Conservation (phyloP, 2,888 invertebrate species). For the Catocala nupta region DNA sequence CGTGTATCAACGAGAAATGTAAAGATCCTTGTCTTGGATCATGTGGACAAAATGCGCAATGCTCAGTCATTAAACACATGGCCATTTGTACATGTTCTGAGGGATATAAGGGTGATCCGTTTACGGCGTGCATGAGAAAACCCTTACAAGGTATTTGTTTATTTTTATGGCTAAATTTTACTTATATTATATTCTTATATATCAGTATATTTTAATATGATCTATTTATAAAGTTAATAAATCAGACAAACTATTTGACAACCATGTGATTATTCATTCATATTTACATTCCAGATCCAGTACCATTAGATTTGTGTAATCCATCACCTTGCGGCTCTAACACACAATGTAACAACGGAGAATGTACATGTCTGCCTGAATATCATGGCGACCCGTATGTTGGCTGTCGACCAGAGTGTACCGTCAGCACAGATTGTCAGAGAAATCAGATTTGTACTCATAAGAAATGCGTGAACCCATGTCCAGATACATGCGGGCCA, state of each 20-base stretch:
- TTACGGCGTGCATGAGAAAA: constrained; percentile 76
- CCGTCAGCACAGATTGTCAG: constrained; percentile 91
- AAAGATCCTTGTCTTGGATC: constrained; percentile 90
- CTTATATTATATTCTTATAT: too few species aligned
- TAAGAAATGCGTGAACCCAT: constrained; percentile 93
- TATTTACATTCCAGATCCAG: constrained; percentile 42
- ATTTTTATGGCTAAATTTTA: too few species aligned
- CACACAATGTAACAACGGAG: constrained; percentile 89
- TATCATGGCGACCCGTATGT: constrained; percentile 93
- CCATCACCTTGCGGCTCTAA: constrained; percentile 92
- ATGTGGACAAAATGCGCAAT: constrained; percentile 87
- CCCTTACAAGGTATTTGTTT: constrained; percentile 67
- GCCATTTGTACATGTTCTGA: constrained; percentile 88
- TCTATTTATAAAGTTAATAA: background rate
- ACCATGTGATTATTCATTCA: background rate
- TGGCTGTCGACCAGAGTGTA: constrained; percentile 93
- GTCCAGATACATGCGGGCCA: constrained; percentile 92
- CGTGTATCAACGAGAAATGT: constrained; percentile 90
- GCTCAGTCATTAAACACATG: constrained; percentile 88
- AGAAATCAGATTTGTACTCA: constrained; percentile 90
- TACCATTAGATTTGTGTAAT: constrained; percentile 87
- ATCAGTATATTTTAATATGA: too few species aligned
- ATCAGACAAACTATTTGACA: background rate
- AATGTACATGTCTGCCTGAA: constrained; percentile 91
- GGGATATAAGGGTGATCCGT: constrained; percentile 89